These are phyloP conservation scores for Erethizon dorsatum DNA, from an alignment of 2,797 vertebrate species.

Conservation along the genomic window DNA sequence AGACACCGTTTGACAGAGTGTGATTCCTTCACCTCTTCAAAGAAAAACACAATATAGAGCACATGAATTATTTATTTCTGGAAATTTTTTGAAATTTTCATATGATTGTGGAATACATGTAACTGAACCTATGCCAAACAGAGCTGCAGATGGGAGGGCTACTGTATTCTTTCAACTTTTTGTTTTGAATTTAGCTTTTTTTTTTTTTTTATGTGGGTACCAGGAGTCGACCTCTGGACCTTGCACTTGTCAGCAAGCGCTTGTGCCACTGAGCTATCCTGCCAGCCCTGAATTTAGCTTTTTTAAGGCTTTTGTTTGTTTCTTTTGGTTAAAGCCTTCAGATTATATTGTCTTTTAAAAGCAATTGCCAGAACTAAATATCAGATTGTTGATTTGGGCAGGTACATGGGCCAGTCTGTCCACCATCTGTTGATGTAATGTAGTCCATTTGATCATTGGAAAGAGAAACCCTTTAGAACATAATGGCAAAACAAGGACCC, in stretches of 20 bases:
- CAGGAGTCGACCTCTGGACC: too few relatives aligned
- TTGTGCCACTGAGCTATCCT: too few relatives aligned
- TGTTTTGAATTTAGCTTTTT: not conserved
- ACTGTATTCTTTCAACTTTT: not conserved
- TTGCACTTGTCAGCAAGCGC: too few relatives aligned
- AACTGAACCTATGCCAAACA: not conserved
- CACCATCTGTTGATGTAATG: not conserved
- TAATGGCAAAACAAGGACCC: not conserved
- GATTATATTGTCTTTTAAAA: not conserved
- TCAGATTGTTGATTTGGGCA: not conserved
- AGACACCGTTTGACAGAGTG: not conserved
- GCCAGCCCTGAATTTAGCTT: not conserved
- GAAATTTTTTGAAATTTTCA: not conserved
- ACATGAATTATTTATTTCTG: not conserved
- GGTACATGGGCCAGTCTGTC: accelerated
- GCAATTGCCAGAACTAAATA: not conserved
- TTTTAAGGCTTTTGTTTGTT: not conserved
- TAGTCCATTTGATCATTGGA: not conserved
- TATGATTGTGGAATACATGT: not conserved
- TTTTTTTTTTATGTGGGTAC: not conserved
- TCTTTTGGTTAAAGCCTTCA: not conserved
- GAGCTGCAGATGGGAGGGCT: not conserved
- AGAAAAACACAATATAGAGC: not conserved
- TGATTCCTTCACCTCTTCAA: not conserved
- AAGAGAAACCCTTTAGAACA: not conserved